Evolutionary conservation across 2,113 vertebrate genomes (phyloP).

Genomic region (Platysternon megacephalum): DNA sequence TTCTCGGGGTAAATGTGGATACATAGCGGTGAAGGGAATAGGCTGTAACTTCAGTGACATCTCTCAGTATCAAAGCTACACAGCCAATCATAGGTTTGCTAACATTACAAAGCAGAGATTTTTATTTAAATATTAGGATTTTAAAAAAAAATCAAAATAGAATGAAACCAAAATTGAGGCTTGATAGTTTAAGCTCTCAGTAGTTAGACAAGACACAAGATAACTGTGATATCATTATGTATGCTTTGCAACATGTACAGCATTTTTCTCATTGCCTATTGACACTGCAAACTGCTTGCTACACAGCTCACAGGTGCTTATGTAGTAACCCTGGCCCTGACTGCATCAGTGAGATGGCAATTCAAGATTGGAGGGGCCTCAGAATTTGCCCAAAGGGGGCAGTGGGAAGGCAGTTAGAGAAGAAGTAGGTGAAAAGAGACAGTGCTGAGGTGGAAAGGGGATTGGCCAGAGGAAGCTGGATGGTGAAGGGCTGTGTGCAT

Average conservation of each 20-base stretch:
- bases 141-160: neutral
- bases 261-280: neutral
- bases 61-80: neutral
- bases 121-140: neutral
- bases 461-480: too few species aligned
- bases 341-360: too few species aligned
- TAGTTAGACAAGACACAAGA: neutral
- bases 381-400: too few species aligned
- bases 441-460: too few species aligned
- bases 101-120: neutral
- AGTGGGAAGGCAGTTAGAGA: too few species aligned
- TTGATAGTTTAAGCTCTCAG: neutral
- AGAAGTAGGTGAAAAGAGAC: too few species aligned
- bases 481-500: too few species aligned
- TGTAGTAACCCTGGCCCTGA: too few species aligned
- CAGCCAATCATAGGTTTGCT: neutral
- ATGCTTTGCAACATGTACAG: neutral
- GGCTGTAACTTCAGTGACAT: neutral
- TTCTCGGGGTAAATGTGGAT: neutral
- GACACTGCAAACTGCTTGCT: neutral
- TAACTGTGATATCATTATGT: neutral
- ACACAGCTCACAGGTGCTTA: neutral
- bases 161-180: neutral
- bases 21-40: neutral
- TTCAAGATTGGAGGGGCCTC: too few species aligned